A percentile compares a stretch with the other conserved stretches of the same genome.
phyloP scores from a whole-genome alignment of 2,888 invertebrate species.

The Oithona nana region DNA sequence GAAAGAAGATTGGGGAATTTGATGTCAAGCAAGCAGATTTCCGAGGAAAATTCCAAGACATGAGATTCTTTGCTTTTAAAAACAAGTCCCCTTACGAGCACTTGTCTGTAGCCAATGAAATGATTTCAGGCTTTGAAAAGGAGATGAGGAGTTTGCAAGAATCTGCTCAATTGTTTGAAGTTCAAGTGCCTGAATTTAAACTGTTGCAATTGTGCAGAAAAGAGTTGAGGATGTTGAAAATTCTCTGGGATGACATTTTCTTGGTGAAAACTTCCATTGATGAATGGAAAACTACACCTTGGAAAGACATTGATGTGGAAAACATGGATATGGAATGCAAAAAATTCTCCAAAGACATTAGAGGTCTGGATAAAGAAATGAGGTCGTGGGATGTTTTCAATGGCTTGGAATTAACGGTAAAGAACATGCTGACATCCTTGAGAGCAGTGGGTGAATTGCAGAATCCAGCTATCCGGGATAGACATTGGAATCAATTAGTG shows the following conservation, averaged over 20 bases:
- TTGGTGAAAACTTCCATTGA: constrained; percentile 78
- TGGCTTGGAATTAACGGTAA: constrained; percentile 71
- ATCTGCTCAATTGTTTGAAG: constrained; percentile 83
- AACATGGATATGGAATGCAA: constrained; percentile 98
- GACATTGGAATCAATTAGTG: constrained; percentile 95
- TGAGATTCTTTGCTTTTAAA: constrained; percentile 29
- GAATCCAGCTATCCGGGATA: constrained; percentile 82
- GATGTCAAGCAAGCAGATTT: constrained; percentile 64
- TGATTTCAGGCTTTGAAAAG: constrained; percentile 1
- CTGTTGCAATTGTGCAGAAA: constrained; percentile 73
- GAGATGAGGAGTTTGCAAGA: constrained; percentile 44
- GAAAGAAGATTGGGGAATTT: constrained; percentile 65
- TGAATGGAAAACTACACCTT: constrained; percentile 92
- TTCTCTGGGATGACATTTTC: constrained; percentile 84
- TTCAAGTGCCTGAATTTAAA: constrained; percentile 83
- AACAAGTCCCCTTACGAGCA: constrained; percentile 17
- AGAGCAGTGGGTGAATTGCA: constrained; percentile 86
- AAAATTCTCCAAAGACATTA: constrained; percentile 59
- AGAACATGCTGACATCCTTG: constrained; percentile 86
- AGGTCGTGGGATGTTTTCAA: constrained; percentile 77
- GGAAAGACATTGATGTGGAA: constrained; percentile 91
- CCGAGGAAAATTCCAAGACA: constrained; percentile 58
- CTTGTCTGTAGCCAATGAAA: constrained; percentile 14
- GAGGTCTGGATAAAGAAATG: constrained; percentile 82
- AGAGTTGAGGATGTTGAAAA: constrained; percentile 67